These are phyloP conservation scores for Drosophila pseudoobscura DNA, from an alignment of 1,140 invertebrate species.

Conservation along the genomic window DNA sequence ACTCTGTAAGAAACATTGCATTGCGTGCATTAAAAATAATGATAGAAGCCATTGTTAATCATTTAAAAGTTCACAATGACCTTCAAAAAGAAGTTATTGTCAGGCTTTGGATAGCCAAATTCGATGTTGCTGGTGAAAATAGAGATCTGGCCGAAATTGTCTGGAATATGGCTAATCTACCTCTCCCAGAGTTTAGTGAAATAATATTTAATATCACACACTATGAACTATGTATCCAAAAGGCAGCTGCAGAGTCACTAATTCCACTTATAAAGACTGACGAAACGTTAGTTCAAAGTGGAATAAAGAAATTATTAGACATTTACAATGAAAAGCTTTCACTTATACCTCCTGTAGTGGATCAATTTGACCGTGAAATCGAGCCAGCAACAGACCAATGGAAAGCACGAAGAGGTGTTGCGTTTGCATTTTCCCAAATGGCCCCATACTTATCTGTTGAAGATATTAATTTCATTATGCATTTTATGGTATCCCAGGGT, in stretches of 20 bases:
- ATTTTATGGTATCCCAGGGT: constrained; percentile 94
- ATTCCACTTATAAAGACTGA: constrained; percentile 87
- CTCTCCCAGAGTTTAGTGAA: constrained; percentile 85
- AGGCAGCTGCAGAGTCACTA: constrained; percentile 90
- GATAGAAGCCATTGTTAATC: constrained; percentile 87
- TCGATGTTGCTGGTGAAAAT: constrained; percentile 89
- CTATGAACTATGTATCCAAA: constrained; percentile 90
- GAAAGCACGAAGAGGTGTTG: constrained; percentile 94
- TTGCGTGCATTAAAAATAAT: constrained; percentile 89
- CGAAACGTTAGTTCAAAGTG: constrained; percentile 84
- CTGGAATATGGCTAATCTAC: constrained; percentile 87
- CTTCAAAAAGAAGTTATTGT: constrained; percentile 86
- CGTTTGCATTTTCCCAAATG: constrained; percentile 90
- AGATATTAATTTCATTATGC: constrained; percentile 88
- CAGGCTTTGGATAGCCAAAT: constrained; percentile 91
- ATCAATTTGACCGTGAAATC: constrained; percentile 95
- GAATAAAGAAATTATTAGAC: constrained; percentile 87
- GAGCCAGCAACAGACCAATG: constrained; percentile 92
- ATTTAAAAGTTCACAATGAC: constrained; percentile 85
- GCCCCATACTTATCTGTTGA: constrained; percentile 87
- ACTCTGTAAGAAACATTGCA: constrained; percentile 91
- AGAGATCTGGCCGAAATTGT: constrained; percentile 87
- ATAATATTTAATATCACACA: constrained; percentile 91
- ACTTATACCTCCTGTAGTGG: constrained; percentile 93
- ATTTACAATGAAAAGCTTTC: constrained; percentile 91